phyloP scores from a whole-genome alignment of 1,140 invertebrate species.

The Macrotrachela quadricornifera region DNA sequence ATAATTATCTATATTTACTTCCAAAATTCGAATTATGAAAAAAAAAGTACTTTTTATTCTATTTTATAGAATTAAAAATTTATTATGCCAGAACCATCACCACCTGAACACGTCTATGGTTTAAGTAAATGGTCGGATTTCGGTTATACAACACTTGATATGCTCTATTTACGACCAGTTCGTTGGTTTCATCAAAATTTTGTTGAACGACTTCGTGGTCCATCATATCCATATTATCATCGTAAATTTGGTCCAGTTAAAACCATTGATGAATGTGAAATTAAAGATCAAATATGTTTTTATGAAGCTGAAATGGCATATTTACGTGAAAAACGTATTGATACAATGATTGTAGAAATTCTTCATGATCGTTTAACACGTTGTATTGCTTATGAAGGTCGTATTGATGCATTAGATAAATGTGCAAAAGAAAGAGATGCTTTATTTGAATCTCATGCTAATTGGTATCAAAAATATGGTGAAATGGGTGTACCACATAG shows the following conservation, averaged over 20 bases:
- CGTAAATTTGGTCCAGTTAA: slow-evolving; percentile 66
- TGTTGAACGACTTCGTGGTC: not conserved
- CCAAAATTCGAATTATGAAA: too few relatives aligned
- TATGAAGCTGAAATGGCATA: slow-evolving; percentile 77
- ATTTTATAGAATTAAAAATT: too few relatives aligned
- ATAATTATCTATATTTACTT: too few relatives aligned
- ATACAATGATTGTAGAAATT: slow-evolving; percentile 61
- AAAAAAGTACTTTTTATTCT: too few relatives aligned
- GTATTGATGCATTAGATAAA: slow-evolving; percentile 38
- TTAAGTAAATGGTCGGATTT: too few relatives aligned
- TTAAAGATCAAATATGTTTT: slow-evolving; percentile 58
- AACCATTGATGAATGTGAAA: slow-evolving; percentile 78
- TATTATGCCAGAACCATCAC: too few relatives aligned
- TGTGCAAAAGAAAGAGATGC: slow-evolving; percentile 46
- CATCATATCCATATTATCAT: slow-evolving; percentile 59
- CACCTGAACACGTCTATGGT: too few relatives aligned
- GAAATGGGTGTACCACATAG: slow-evolving; percentile 53
- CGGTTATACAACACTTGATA: too few relatives aligned
- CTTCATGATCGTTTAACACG: slow-evolving; percentile 57
- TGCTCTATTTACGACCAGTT: too few relatives aligned
- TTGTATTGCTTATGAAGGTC: slow-evolving; percentile 55
- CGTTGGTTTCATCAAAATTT: too few relatives aligned
- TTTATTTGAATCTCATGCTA: slow-evolving; percentile 52
- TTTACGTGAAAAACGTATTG: slow-evolving; percentile 54
- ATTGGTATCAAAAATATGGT: slow-evolving; percentile 86